Base-by-base conservation (phyloP, 1,140 invertebrate genomes). In the Sarcophaga peregrina region DNA sequence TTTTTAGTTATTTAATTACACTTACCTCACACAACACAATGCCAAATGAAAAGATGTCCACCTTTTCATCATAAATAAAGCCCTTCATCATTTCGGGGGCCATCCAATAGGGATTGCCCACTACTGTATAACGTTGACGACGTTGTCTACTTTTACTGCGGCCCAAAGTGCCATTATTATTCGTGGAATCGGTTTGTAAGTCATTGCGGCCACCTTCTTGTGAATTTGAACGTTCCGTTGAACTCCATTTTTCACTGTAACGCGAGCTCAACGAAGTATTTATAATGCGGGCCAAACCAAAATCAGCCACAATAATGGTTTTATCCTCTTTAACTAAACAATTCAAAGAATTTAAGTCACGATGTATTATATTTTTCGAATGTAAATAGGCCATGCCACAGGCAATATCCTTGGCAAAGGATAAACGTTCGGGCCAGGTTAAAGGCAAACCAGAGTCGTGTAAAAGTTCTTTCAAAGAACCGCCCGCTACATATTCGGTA, bases 91-190 rank as follows among this genome's bases (percentile, higher is more conserved):
- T 98, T 91, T 99, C 98, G 7, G 98, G 98, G 0, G 98, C 97
- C 97, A 99, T 99, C 97, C 97, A 99, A 90, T 98, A 98, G 8
- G 97, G 97, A 92, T 98, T 98, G 0, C 97, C 97, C 0, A 98
- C 96, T 25, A 97, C 90, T 4, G 92, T 93, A 84, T 93, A 93
- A 5, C 92, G 87, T 84, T 93, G 92, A 13, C 92, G 85, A 0
- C 92, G 89, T 82, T 91, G 89, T 6, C 92, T 87, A 68, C 90
- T 88, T 83, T 91, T 91, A 82, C 91, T 91, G 13, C 91, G 86
- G 47, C 91, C 83, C 81, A 91, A 50, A 73, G 88, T 87, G 85
- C 91, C 92, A 0, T 91, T 92, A 54, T 91, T 68, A 25, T 68
- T 68, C 5, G 2, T 20, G 20, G 50, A 52, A 52, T 68, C 15